Evolutionary conservation across 2,888 invertebrate genomes (phyloP).

Genomic region (Deilephila porcellus): DNA sequence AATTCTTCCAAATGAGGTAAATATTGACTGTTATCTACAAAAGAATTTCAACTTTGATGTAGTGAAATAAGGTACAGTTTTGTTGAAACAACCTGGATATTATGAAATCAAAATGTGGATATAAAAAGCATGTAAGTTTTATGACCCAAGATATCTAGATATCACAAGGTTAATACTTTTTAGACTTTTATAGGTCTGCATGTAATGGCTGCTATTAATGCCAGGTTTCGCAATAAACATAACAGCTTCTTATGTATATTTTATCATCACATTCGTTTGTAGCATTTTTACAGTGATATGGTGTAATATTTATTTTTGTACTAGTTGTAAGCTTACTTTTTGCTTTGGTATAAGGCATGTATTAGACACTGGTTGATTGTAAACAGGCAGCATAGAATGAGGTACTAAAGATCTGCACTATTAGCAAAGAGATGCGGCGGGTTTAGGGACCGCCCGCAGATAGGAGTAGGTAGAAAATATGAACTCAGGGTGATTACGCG

Average conservation of each 20-base stretch:
- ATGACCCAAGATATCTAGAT: neutral
- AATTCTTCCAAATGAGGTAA: neutral
- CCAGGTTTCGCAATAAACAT: conserved; percentile 1
- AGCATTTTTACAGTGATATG: neutral
- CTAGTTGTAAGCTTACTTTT: no score
- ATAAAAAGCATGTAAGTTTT: conserved; percentile 5
- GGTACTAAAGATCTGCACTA: no score
- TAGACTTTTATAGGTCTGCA: conserved; percentile 6
- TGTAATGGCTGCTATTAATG: neutral
- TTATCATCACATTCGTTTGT: neutral
- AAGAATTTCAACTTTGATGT: no score
- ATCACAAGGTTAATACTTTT: conserved; percentile 1
- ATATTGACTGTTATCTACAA: neutral
- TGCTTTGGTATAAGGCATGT: no score
- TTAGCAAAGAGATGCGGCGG: no score
- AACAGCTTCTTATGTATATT: neutral
- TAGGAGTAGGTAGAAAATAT: no score
- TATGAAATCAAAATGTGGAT: conserved; percentile 5
- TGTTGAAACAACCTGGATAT: neutral
- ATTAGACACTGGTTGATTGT: no score
- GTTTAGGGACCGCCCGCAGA: no score
- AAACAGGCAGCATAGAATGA: no score
- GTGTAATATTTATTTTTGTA: neutral
- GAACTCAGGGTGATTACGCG: no score
- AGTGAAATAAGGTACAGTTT: neutral